Conservation (phyloP, 2,113 vertebrate genomes). For the Accipiter cooperii region DNA sequence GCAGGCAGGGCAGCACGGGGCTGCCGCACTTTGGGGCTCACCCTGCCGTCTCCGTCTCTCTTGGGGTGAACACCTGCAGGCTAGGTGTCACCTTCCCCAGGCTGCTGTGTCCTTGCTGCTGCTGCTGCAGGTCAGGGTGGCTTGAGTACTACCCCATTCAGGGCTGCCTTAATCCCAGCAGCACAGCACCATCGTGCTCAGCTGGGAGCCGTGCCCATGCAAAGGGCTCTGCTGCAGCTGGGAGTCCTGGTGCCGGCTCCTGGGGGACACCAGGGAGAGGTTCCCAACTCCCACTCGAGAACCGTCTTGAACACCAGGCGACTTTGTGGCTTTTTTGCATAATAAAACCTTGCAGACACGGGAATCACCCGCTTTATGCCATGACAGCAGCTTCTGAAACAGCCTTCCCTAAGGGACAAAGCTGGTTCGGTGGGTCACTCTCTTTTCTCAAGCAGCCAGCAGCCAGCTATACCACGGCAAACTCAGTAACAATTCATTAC, state of each 20-base stretch:
- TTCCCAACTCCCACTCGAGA: neutral
- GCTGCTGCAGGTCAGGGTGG: neutral
- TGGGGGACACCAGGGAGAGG: neutral
- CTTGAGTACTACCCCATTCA: neutral
- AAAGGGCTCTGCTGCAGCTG: neutral
- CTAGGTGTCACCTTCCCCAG: neutral
- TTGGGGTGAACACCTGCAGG: neutral
- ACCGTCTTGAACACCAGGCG: accelerated
- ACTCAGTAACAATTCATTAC: accelerated
- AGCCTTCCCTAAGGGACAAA: neutral
- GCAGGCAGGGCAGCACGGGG: neutral
- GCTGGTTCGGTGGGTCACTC: neutral
- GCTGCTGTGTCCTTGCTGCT: neutral
- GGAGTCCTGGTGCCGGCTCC: accelerated
- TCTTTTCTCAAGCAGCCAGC: neutral
- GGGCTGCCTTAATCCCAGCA: neutral
- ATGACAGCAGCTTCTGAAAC: neutral
- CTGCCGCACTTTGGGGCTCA: neutral
- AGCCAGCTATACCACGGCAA: neutral
- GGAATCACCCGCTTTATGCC: neutral
- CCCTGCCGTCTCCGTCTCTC: accelerated
- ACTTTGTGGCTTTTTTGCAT: neutral
- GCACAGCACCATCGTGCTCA: accelerated
- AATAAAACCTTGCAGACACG: neutral
- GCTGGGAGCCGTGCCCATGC: accelerated